These are phyloP conservation scores for Bostrychus sinensis DNA, from an alignment of 2,113 vertebrate species.

Conservation along the genomic window DNA sequence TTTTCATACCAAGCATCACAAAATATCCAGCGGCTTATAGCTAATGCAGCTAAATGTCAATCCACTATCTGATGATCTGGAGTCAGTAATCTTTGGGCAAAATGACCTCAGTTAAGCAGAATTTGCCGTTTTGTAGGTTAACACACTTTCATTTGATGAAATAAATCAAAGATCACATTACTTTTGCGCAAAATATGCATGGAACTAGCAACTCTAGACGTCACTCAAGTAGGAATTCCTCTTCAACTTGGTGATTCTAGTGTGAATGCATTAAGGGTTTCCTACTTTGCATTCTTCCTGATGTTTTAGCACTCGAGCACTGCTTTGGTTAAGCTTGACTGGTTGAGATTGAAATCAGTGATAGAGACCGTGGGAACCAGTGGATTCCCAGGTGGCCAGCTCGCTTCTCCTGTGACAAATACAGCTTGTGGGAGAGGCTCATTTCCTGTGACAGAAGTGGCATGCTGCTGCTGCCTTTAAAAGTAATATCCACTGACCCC, in stretches of 20 bases:
- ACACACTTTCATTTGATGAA: no score
- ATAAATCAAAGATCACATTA: no score
- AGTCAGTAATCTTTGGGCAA: neutral
- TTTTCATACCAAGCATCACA: no score
- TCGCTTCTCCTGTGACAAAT: slow-evolving; percentile 58
- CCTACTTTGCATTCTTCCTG: neutral
- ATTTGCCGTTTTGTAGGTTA: no score
- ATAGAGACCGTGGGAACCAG: slow-evolving; percentile 67
- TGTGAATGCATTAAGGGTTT: neutral
- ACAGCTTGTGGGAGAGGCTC: slow-evolving; percentile 46
- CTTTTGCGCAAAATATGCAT: neutral
- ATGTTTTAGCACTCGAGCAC: slow-evolving; percentile 15
- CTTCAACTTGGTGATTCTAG: neutral
- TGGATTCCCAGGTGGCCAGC: slow-evolving; percentile 57
- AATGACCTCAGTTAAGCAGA: neutral
- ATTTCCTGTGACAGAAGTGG: slow-evolving; percentile 59
- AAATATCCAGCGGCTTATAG: no score
- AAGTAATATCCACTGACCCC: slow-evolving; percentile 53
- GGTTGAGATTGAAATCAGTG: slow-evolving; percentile 46
- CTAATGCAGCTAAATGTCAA: no score
- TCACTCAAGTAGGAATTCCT: neutral
- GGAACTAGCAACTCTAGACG: neutral
- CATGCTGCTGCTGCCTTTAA: slow-evolving; percentile 44
- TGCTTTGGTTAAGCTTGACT: slow-evolving; percentile 10
- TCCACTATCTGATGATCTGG: neutral